Evolutionary conservation across 2,797 vertebrate species (phyloP).

Genomic region (Bufotes viridis): DNA sequence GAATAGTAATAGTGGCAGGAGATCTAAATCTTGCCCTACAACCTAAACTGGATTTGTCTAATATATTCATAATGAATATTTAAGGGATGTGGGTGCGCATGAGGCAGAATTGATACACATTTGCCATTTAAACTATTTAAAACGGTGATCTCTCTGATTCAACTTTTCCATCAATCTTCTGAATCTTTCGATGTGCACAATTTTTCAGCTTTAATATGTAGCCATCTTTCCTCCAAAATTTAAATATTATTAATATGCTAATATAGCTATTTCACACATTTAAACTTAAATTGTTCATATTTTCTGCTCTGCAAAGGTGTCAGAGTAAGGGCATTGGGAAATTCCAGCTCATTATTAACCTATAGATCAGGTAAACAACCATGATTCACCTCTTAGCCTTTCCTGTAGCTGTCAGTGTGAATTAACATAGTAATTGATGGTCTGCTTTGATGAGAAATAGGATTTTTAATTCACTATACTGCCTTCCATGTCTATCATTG

Average conservation of each 20-base stretch:
- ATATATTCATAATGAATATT: slow-evolving; percentile 14
- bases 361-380: slow-evolving; percentile 54
- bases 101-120: slow-evolving; percentile 20
- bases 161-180: slow-evolving; percentile 26
- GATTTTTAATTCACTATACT: slow-evolving; percentile 52
- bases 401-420: slow-evolving; percentile 30
- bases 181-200: slow-evolving; percentile 24
- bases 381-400: slow-evolving; percentile 46
- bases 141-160: slow-evolving; percentile 16
- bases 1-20: no score
- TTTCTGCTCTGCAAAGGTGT: slow-evolving; percentile 19
- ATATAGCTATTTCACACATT: slow-evolving; percentile 25
- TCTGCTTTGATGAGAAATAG: slow-evolving; percentile 49
- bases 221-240: slow-evolving; percentile 29
- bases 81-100: slow-evolving; percentile 6
- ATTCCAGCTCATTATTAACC: slow-evolving; percentile 47
- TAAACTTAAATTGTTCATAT: slow-evolving; percentile 49
- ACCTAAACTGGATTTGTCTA: no score
- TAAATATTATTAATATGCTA: slow-evolving; percentile 44
- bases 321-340: slow-evolving; percentile 37
- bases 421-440: slow-evolving; percentile 56
- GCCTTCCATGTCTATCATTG: slow-evolving; percentile 36
- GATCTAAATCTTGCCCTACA: no score
- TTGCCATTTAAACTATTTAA: slow-evolving; percentile 34
- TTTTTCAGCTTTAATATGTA: slow-evolving; percentile 13